Evolutionary conservation across 2,797 vertebrate genomes (phyloP), one percentile per base, ranked within the genome.

Genomic region (Alfaro cultratus): DNA sequence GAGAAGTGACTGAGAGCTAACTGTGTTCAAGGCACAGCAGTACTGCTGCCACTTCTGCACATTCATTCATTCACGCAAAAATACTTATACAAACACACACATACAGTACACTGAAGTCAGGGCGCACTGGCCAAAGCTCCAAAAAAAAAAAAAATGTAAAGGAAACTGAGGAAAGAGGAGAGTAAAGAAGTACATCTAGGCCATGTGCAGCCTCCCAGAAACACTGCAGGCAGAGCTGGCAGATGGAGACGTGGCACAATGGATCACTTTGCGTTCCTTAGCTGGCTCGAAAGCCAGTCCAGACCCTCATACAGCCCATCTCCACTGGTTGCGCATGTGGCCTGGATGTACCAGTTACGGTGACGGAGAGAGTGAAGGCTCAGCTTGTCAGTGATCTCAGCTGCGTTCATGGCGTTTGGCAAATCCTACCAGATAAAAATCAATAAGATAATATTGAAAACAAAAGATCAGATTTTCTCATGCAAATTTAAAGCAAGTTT

Each of bases 271-370:
- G 85, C 77, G 21, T 94, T 95, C 91, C 95, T 95, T 39, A 96
- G 91, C 87, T 94, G 92, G 88, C 82, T 91, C 68, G 96, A 95
- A 57, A 97, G 95, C 96, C 96, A 97, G 75, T 96, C 95, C 41
- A 96, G 95, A 80, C 96, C 95, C 89, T 97, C 96, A 4, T 94
- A 96, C 46, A 97, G 94, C 53, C 96, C 96, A 6, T 96, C 95
- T 51, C 96, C 96, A 7, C 86, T 95, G 18, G 96, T 96, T 75
- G 96, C 96, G 41, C 96, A 96, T 5, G 96, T 96, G 85, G 96
- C 93, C 88, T 97, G 96, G 89, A 97, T 96, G 62, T 91, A 96
- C 96, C 96, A 97, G 84, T 82, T 87, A n/a, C 95, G 94, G 3
- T 91, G 78, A 75, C 92, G 93, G 88, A 96, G 91, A 46, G 78